Conservation (phyloP, 2,797 vertebrate genomes). For the Poeciliopsis infans region DNA sequence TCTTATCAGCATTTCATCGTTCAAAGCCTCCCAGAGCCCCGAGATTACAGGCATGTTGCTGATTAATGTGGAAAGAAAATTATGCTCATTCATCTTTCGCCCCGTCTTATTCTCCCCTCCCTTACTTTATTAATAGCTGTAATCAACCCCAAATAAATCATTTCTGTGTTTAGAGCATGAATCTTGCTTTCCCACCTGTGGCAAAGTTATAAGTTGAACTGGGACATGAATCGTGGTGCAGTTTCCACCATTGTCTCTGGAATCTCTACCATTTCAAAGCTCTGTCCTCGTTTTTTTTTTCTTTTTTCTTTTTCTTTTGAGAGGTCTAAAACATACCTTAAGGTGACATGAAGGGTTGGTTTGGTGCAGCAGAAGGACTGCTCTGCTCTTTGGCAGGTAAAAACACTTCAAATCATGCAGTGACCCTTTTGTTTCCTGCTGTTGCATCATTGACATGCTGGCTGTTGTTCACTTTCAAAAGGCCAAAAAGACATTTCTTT, state of each 20-base stretch:
- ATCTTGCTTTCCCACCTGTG: conserved; percentile 60
- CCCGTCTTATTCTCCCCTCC: conserved; percentile 55
- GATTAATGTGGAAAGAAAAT: conserved; percentile 74
- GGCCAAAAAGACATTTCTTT: conserved; percentile 35
- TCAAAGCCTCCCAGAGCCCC: conserved; percentile 32
- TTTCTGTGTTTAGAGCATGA: conserved; percentile 68
- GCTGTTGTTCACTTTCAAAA: conserved; percentile 58
- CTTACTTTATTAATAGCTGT: conserved; percentile 76
- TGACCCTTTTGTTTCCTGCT: conserved; percentile 57
- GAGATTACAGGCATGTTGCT: conserved; percentile 63
- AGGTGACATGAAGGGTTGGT: conserved; percentile 40
- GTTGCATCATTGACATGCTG: conserved; percentile 61
- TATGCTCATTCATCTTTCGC: conserved; percentile 65
- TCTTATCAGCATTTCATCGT: conserved; percentile 55
- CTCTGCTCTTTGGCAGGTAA: conserved; percentile 36
- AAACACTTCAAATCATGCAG: conserved; percentile 39
- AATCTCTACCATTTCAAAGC: conserved; percentile 11
- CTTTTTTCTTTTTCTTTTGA: background rate
- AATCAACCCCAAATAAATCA: conserved; percentile 77
- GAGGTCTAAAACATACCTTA: conserved; percentile 25
- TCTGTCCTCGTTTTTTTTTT: conserved; percentile 19
- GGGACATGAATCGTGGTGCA: conserved; percentile 51
- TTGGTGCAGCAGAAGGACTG: conserved; percentile 20
- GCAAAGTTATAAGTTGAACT: conserved; percentile 54
- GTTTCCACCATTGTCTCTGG: conserved; percentile 30